These are phyloP conservation scores for Molossus alvarezi DNA, from an alignment of 2,797 vertebrate species.

Conservation along the genomic window DNA sequence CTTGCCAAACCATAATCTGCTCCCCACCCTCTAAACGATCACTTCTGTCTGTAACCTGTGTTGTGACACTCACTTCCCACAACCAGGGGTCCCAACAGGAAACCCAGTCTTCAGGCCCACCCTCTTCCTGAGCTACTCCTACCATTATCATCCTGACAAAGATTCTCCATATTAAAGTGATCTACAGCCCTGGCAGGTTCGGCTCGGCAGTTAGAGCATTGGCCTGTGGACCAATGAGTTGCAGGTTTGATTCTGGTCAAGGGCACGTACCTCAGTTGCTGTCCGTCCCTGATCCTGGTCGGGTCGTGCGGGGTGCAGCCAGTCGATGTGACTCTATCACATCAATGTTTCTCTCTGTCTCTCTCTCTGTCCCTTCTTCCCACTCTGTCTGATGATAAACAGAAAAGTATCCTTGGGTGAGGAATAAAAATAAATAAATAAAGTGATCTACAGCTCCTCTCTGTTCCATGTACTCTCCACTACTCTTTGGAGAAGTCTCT, in stretches of 20 bases:
- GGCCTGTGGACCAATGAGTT: too few species aligned
- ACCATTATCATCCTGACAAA: not conserved
- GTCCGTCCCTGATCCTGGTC: too few species aligned
- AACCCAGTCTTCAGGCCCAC: not conserved
- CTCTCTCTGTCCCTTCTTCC: too few species aligned
- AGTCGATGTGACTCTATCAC: too few species aligned
- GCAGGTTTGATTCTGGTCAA: too few species aligned
- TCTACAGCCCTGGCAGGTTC: not conserved
- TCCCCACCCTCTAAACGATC: not conserved
- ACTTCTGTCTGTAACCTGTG: not conserved
- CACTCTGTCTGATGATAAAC: too few species aligned
- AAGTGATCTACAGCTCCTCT: not conserved
- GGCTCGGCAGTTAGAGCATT: too few species aligned
- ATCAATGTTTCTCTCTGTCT: too few species aligned
- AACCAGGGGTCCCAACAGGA: not conserved
- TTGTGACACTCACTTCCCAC: not conserved
- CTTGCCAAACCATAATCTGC: not conserved
- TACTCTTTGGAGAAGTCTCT: not conserved
- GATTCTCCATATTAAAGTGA: not conserved
- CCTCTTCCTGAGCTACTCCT: not conserved
- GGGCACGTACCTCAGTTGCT: too few species aligned
- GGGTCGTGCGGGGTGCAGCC: too few species aligned
- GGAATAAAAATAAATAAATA: too few species aligned
- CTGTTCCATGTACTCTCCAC: not conserved
- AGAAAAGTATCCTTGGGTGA: too few species aligned